phyloP scores from a whole-genome alignment of 2,113 vertebrate species.

The Campylorhamphus procurvoides region DNA sequence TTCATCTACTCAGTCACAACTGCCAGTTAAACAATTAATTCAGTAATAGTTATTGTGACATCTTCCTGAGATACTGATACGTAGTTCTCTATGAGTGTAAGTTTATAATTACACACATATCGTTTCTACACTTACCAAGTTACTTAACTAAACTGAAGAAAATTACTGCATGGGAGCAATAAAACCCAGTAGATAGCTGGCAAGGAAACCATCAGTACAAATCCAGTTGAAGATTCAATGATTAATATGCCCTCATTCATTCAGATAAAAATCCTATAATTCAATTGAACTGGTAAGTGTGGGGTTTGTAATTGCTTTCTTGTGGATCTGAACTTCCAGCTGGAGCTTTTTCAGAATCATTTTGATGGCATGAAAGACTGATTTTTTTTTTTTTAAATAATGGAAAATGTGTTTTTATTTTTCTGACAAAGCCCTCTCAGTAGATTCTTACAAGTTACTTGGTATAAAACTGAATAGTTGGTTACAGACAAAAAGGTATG shows the following conservation, averaged over 20 bases:
- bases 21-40: neutral
- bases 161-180: neutral
- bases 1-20: neutral
- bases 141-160: neutral
- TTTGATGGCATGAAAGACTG: neutral
- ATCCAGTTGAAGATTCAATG: neutral
- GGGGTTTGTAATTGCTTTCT: neutral
- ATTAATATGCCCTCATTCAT: neutral
- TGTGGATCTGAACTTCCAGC: neutral
- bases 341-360: neutral
- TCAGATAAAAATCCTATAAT: neutral
- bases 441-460: neutral
- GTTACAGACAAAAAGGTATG: neutral
- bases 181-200: neutral
- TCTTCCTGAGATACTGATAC: neutral
- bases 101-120: neutral
- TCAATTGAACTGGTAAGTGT: neutral
- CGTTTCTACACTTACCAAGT: neutral
- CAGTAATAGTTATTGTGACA: neutral
- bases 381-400: neutral
- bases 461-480: neutral
- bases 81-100: neutral
- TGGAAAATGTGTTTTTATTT: neutral
- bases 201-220: neutral
- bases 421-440: neutral